Base-by-base conservation (phyloP, 2,113 vertebrate species). In the Indicator maculatus region DNA sequence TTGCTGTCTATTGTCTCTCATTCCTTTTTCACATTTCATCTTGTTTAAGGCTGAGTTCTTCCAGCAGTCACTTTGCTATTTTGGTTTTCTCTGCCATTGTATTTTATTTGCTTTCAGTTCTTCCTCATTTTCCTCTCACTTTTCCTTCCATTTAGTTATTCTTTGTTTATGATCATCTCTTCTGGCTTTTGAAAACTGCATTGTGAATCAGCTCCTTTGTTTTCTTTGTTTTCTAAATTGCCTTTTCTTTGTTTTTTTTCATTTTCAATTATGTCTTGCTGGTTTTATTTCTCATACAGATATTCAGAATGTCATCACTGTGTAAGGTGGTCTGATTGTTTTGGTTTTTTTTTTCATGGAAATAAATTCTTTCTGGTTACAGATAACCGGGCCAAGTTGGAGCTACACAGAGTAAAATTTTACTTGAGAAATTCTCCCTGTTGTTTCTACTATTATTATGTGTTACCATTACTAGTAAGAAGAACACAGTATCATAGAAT, bases 121-220 rank as follows among this genome's bases (percentile, higher is more conserved):
- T 86, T 30, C 10, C 39, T 73, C 16, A 12, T 65, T 93, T 93
- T 69, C 55, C 11, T 73, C 72, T 64, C 36, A n/a, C 76, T 93
- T 94, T 74, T 85, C 55, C 58, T 85, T 71, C 50, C 67, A 7
- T 86, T 44, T 70, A 17, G 56, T 81, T 80, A 63, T 50, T 45
- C 83, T 92, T 95, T 95, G 23, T 33, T 81, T 91, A 73, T 90
- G 45, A 70, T 70, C 76, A 83, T 93, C 47, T 71, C 11, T 81
- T 87, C 52, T 87, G 30, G 19, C 23, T 83, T 96, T 89, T 90
- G 12, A 88, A 81, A 91, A 81, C 17, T 52, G n/a, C 19, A 30
- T 64, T 79, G 52, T 59, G 84, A 81, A 83, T 41, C 7, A 64
- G 41, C 21, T 38, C 17, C 59, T 75, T 88, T 91, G 36, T 93